Conservation (phyloP, 2,888 invertebrate species). For the Dinocampus coccinellae region DNA sequence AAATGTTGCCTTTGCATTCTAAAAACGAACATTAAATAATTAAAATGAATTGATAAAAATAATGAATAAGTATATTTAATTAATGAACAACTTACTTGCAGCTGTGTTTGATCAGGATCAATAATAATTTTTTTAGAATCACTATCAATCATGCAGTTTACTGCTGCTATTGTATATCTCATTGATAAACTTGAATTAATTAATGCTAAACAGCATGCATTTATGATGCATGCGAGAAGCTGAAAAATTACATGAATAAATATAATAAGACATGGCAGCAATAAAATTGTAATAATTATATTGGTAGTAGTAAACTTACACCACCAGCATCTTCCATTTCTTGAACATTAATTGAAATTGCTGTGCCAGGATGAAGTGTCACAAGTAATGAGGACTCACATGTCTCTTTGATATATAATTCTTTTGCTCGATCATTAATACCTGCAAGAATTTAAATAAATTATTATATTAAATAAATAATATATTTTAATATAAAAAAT, state of each 20-base stretch:
- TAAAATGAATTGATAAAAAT: neutral
- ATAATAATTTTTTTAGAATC: slow-evolving; percentile 73
- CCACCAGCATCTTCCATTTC: slow-evolving; percentile 89
- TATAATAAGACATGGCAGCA: slow-evolving; percentile 28
- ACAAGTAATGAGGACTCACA: slow-evolving; percentile 82
- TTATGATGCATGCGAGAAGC: slow-evolving; percentile 85
- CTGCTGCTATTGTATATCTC: slow-evolving; percentile 85
- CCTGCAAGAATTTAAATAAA: slow-evolving; percentile 60
- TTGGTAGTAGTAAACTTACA: slow-evolving; percentile 70
- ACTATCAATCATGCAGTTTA: slow-evolving; percentile 79
- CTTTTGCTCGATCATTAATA: slow-evolving; percentile 79
- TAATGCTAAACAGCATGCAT: slow-evolving; percentile 85
- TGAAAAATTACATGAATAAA: slow-evolving; percentile 67
- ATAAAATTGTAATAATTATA: slow-evolving; percentile 35
- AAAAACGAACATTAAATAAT: slow-evolving; percentile 54
- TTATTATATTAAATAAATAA: neutral
- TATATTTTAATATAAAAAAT: slow-evolving; percentile 24
- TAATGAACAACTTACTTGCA: slow-evolving; percentile 63
- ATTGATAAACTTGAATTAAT: slow-evolving; percentile 87
- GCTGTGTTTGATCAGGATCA: slow-evolving; percentile 73
- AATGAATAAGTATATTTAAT: slow-evolving; percentile 7
- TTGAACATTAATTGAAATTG: slow-evolving; percentile 84
- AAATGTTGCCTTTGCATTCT: slow-evolving; percentile 75
- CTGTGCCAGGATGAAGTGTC: slow-evolving; percentile 83
- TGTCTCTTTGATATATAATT: slow-evolving; percentile 81